These are phyloP conservation scores for Leptothorax acervorum DNA, from an alignment of 2,888 invertebrate species.

Conservation along the genomic window DNA sequence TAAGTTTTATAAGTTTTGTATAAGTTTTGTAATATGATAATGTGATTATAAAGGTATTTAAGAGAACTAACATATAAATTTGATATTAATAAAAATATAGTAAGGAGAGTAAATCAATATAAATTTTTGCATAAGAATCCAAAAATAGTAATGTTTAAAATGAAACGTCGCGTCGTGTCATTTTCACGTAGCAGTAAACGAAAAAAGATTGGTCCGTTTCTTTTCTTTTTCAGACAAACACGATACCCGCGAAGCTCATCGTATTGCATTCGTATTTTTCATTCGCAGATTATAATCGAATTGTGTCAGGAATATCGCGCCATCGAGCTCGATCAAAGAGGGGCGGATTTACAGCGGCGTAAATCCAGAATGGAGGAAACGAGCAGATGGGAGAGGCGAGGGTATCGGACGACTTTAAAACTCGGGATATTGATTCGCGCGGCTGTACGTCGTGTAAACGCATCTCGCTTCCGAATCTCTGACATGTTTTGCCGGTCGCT, in stretches of 20 bases:
- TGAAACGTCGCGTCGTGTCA: neutral
- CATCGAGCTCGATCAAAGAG: constrained; percentile 30
- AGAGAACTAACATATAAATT: neutral
- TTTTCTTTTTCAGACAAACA: neutral
- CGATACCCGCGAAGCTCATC: neutral
- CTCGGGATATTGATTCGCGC: constrained; percentile 59
- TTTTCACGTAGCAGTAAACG: neutral
- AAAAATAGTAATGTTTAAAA: neutral
- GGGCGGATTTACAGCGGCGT: constrained; percentile 22
- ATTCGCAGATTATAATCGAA: constrained; percentile 31
- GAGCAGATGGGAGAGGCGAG: constrained; percentile 12
- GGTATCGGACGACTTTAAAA: constrained; percentile 51
- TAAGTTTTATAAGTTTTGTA: neutral
- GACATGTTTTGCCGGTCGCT: constrained; percentile 45
- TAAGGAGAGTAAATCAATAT: neutral
- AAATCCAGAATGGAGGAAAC: constrained; percentile 34
- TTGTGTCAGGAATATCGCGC: constrained; percentile 3
- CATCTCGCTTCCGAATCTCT: constrained; percentile 60
- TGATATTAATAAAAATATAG: neutral
- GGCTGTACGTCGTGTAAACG: constrained; percentile 47
- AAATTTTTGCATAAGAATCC: neutral
- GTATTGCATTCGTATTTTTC: neutral
- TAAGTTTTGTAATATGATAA: neutral
- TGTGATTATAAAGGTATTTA: neutral
- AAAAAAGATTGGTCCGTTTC: neutral